Base-by-base conservation (phyloP, 2,113 vertebrate genomes). In the Thermophis baileyi region DNA sequence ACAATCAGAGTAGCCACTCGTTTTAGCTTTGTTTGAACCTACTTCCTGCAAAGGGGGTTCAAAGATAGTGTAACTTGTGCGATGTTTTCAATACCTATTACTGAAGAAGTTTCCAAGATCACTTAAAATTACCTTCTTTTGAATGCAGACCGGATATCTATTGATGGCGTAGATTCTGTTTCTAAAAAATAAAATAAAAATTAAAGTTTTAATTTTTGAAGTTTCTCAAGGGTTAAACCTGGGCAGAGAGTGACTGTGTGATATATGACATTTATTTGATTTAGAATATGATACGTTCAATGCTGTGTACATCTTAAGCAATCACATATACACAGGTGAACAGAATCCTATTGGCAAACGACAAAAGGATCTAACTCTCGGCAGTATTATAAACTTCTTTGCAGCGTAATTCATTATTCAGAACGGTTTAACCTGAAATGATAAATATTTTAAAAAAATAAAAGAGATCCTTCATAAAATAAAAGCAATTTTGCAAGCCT, bases 141-240 rank as follows among this genome's bases (percentile, higher is more conserved):
- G 98, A 99, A 99, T 96, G 99, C 99, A 95, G 99, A 99, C 96
- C 99, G 98, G 97, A 99, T 99, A 96, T 99, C 99, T 97, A 99
- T 97, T 96, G 94, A 98, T 95, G 98, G 98, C 94, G 98, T 96
- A 92, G 97, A 97, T 44, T 97, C 98, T 85, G 97, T 94, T 96
- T 99, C 99, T 99, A 97, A 63, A 97, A 97, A 95, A 93, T 91
- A 95, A 94, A 94, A 6, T 85, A 51, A 3, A 92, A 50, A 91
- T 46, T 88, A 92, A 96, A 94, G 95, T 91, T 30, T 49, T 87
- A 11, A 25, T n/a, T 20, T 60, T 44, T 60, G 90, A 57, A 87
- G 49, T 49, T 91, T 60, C 25, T 10, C 46, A 57, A 91, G 69
- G 1, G 6, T 40, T 54, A 85, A 53, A 35, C 40, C 35, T 91